These are phyloP conservation scores for Agonopterix alstromeriana DNA, from an alignment of 2,888 invertebrate species.

Conservation along the genomic window DNA sequence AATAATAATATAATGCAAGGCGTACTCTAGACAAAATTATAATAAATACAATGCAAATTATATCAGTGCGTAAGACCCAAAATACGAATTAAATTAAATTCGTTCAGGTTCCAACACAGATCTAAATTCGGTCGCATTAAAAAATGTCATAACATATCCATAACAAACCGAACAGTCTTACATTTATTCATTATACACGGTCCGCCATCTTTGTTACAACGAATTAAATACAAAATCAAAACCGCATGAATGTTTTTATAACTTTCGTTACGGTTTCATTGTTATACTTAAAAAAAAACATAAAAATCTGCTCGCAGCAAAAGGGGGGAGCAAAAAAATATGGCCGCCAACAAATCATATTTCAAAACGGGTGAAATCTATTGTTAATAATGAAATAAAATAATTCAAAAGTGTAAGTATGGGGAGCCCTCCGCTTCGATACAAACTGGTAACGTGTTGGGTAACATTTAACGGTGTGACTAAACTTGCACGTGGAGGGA, in stretches of 20 bases:
- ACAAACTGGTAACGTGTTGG: conserved; percentile 50
- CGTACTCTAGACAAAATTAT: too few relatives aligned
- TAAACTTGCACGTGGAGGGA: conserved; percentile 22
- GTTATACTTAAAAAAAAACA: conserved; percentile 23
- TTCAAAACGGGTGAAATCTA: conserved; percentile 73
- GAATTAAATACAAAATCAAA: conserved; percentile 2
- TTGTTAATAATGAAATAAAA: conserved; percentile 72
- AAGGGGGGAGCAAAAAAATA: conserved; percentile 41
- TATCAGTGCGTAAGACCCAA: too few relatives aligned
- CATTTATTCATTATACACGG: conserved; percentile 36
- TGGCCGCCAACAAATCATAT: conserved; percentile 73
- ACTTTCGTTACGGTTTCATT: conserved; percentile 46
- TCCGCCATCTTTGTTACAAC: conserved; percentile 5
- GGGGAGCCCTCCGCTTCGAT: conserved; percentile 30
- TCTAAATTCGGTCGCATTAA: conserved; percentile 34
- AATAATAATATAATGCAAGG: too few relatives aligned
- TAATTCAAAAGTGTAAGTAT: conserved; percentile 58
- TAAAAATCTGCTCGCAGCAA: conserved; percentile 32
- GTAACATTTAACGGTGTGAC: conserved; percentile 61
- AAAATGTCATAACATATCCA: conserved; percentile 47
- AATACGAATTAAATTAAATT: background rate
- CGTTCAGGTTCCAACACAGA: conserved; percentile 1
- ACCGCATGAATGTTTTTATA: conserved; percentile 4
- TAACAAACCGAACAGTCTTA: conserved; percentile 14
- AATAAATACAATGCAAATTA: too few relatives aligned